Conservation (phyloP, 92 coral and sea anemone species). For the Actinernus sp. region DNA sequence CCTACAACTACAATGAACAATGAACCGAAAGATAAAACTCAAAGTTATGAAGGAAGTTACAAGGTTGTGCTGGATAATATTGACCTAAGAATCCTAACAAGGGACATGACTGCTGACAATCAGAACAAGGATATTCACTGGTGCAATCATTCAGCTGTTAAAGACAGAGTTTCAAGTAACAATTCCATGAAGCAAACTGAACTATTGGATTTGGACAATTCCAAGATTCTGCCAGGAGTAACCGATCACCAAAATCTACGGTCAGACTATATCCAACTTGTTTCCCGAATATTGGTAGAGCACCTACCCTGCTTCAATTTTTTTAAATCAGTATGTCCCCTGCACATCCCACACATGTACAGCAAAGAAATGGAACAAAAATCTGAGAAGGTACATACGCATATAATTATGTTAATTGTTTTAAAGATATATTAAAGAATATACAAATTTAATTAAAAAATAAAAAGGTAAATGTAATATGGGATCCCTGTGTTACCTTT, state of each 20-base stretch:
- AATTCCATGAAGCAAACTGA: slow-evolving; percentile 33
- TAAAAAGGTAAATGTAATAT: too few relatives aligned
- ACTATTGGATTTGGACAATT: slow-evolving; percentile 37
- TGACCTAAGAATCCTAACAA: slow-evolving; percentile 28
- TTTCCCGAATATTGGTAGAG: slow-evolving; percentile 44
- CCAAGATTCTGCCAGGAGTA: slow-evolving; percentile 54
- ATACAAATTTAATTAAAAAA: too few relatives aligned
- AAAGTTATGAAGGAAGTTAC: slow-evolving; percentile 5
- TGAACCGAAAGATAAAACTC: neutral
- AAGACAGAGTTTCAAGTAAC: slow-evolving; percentile 47
- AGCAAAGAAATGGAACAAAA: slow-evolving; percentile 42
- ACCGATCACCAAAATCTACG: slow-evolving; percentile 30
- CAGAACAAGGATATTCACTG: slow-evolving; percentile 70
- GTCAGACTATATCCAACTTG: slow-evolving; percentile 27
- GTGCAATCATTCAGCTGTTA: slow-evolving; percentile 45
- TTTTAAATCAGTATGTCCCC: slow-evolving; percentile 6
- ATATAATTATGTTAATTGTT: too few relatives aligned
- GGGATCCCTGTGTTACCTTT: too few relatives aligned
- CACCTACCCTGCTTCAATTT: slow-evolving; percentile 45
- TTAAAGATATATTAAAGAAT: too few relatives aligned
- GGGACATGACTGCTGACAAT: slow-evolving; percentile 37
- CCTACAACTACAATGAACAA: too few relatives aligned
- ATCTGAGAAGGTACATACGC: slow-evolving; percentile 49
- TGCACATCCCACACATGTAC: slow-evolving; percentile 34
- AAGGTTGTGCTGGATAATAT: slow-evolving; percentile 27